phyloP scores from a whole-genome alignment of 2,888 invertebrate species.

The Leptopterna dolabrata region DNA sequence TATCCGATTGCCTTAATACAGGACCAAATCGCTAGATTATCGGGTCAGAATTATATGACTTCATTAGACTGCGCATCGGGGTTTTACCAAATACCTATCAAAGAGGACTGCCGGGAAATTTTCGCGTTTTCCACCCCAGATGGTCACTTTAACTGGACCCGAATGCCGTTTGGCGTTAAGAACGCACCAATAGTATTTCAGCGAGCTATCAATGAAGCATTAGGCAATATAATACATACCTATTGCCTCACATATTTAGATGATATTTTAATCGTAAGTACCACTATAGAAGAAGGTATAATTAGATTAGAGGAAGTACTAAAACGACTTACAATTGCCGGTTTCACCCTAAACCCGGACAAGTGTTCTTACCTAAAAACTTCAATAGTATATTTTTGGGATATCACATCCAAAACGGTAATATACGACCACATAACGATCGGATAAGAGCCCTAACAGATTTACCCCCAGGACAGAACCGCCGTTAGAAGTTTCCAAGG shows the following conservation, averaged over 20 bases:
- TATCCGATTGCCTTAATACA: too few species aligned
- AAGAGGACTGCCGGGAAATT: too few species aligned
- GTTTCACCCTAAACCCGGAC: slow-evolving; percentile 5
- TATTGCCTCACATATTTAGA: slow-evolving; percentile 63
- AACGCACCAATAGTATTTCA: too few species aligned
- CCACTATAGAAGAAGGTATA: slow-evolving; percentile 61
- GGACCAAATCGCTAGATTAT: too few species aligned
- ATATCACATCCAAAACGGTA: background rate
- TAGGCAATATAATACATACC: slow-evolving; percentile 41
- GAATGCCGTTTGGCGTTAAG: too few species aligned
- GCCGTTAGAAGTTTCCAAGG: background rate
- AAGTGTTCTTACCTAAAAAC: background rate
- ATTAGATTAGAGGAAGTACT: slow-evolving; percentile 63
- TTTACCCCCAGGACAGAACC: background rate
- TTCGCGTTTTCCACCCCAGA: too few species aligned
- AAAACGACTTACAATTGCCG: slow-evolving; percentile 10
- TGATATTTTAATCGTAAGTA: slow-evolving; percentile 62
- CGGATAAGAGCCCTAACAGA: background rate
- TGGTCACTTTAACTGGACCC: too few species aligned
- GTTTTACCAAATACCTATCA: too few species aligned
- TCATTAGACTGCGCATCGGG: too few species aligned
- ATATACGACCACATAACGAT: background rate
- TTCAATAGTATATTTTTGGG: background rate
- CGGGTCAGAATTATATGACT: too few species aligned
- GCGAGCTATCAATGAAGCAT: too few species aligned